These are phyloP conservation scores for Ictalurus furcatus DNA, from an alignment of 2,113 vertebrate genomes.

Conservation along the genomic window DNA sequence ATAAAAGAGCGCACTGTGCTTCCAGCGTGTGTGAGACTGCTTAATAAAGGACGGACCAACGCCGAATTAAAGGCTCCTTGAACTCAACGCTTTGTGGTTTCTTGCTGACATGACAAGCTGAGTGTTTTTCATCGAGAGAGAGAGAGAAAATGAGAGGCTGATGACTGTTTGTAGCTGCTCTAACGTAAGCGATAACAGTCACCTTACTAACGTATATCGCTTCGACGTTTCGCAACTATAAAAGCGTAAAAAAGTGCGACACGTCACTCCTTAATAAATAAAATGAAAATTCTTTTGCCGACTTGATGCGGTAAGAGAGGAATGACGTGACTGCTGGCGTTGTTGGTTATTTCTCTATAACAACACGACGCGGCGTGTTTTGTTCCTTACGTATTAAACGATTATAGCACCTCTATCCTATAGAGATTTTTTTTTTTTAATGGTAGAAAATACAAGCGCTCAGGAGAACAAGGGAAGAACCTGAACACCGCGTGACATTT, in stretches of 20 bases:
- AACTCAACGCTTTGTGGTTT: not conserved
- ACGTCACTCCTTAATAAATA: not conserved
- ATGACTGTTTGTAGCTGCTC: not conserved
- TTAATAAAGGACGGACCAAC: not conserved
- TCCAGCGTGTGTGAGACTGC: constrained; percentile 23
- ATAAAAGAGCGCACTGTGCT: constrained; percentile 57
- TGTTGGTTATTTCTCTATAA: not conserved
- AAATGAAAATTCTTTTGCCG: no score
- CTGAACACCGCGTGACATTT: not conserved
- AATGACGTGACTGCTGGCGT: not conserved
- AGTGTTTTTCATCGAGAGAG: not conserved
- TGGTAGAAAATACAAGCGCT: no score
- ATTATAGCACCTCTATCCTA: not conserved
- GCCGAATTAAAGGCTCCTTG: not conserved
- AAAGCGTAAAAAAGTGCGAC: not conserved
- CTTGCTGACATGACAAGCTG: not conserved
- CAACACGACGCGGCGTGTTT: no score
- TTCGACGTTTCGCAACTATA: not conserved
- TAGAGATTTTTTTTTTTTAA: not conserved
- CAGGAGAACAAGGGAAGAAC: not conserved
- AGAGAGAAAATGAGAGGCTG: not conserved
- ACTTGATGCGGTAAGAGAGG: not conserved
- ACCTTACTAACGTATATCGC: not conserved
- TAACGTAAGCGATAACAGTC: not conserved
- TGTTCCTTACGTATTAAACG: not conserved